Conservation (phyloP, 2,113 vertebrate genomes). For the Zonotrichia leucophrys region DNA sequence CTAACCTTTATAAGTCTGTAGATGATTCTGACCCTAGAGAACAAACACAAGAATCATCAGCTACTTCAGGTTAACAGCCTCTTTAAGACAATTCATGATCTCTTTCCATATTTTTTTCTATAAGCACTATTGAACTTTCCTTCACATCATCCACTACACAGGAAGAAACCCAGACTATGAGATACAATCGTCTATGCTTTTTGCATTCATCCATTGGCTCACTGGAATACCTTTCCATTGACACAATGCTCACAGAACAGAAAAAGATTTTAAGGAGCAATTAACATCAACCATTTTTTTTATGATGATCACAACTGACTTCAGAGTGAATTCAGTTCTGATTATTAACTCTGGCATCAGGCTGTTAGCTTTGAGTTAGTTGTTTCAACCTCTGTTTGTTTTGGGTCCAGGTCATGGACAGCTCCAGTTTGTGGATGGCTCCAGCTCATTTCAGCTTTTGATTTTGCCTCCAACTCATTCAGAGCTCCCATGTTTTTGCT, state of each 20-base stretch:
- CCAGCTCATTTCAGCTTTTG: not conserved
- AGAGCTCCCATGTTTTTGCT: not conserved
- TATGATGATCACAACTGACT: not conserved
- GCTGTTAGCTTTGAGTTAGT: not conserved
- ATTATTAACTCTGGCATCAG: not conserved
- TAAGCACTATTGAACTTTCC: not conserved
- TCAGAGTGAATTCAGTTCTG: not conserved
- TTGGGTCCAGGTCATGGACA: not conserved
- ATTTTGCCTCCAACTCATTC: not conserved
- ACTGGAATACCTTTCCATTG: not conserved
- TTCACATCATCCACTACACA: not conserved
- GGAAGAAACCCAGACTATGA: not conserved
- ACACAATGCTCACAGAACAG: not conserved
- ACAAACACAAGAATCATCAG: not conserved
- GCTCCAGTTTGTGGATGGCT: not conserved
- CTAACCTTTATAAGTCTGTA: not conserved
- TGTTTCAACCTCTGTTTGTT: not conserved
- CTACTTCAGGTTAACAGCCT: rapidly evolving
- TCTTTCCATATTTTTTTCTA: not conserved
- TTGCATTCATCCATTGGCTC: not conserved
- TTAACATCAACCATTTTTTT: not conserved
- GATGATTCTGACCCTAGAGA: not conserved
- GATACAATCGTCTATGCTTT: not conserved
- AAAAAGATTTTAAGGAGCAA: not conserved
- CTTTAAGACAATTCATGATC: not conserved